phyloP scores from a whole-genome alignment of 1,140 invertebrate genomes.

The Atta cephalotes region DNA sequence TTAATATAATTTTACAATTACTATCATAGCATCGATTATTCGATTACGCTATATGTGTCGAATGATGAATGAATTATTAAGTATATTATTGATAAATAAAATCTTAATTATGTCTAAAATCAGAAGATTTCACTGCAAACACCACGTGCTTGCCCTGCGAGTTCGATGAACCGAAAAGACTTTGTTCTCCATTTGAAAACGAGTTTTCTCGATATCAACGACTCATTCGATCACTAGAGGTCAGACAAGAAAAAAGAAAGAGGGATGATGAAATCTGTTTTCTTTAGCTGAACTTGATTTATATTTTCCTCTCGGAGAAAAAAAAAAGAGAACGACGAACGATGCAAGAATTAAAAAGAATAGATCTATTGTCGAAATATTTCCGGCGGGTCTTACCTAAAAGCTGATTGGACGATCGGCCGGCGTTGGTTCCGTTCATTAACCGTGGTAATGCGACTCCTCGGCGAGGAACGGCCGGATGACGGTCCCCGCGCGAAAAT shows the following conservation, averaged over 20 bases:
- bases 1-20: background rate
- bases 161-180: conserved; percentile 19
- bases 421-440: conserved; percentile 68
- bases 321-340: no score
- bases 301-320: no score
- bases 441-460: conserved; percentile 66
- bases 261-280: background rate
- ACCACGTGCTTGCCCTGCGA: conserved; percentile 17
- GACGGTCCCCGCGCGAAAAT: conserved; percentile 65
- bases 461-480: conserved; percentile 51
- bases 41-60: background rate
- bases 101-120: background rate
- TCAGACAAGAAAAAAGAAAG: background rate
- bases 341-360: no score
- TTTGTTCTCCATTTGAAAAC: background rate
- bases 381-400: conserved; percentile 58
- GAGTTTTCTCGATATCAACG: background rate
- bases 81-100: background rate
- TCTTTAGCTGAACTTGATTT: no score
- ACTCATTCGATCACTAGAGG: background rate
- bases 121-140: background rate
- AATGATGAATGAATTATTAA: background rate
- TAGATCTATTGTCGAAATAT: background rate
- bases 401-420: conserved; percentile 75
- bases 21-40: background rate